Evolutionary conservation across 2,113 vertebrate genomes (phyloP), one percentile per base, ranked within the genome.

Genomic region (Sylvietta virens): DNA sequence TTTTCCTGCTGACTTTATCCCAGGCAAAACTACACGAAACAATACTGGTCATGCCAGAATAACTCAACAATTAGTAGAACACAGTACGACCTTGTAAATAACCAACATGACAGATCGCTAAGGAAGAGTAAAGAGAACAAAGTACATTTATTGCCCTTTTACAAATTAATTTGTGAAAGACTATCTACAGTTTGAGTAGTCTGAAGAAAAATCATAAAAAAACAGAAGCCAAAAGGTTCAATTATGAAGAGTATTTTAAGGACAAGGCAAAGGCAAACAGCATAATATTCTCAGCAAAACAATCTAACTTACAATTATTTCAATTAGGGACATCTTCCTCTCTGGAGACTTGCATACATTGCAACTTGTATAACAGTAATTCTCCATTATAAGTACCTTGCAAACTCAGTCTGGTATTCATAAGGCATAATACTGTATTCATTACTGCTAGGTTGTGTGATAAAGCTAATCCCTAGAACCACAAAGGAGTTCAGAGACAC

Each of bases 1-100:
- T 79, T 92, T 72, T 86, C 66, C 44, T 67, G 64, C 30, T 84
- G 47, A 95, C 56, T 86, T 94, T 91, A 94, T 71, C 53, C 26
- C 64, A 66, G 39, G 37, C 19, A 86, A 74, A 53, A 62, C 35
- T 47, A 39, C 54, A 39, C 33, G 60, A 95, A 97, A 82, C n/a
- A 87, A 89, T 31, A 18, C 7, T 50, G 12, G 12, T 40, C 40
- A 62, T 28, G 24, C 54, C 64, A 95, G 80, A 92, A 80, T 66
- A 90, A 87, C n/a, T 74, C 76, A 81, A 60, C 39, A 96, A 91
- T 91, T 88, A 88, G 39, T 62, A 54, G 84, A 95, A 87, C 40
- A 5, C 31, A 61, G 42, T 28, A 88, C 48, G 77, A 86, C 24
- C 40, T 87, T 79, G 70, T 84, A 90, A 94, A 73, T 80, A 95